A percentile compares a stretch with the other conserved stretches of the same genome.
Evolutionary conservation across 2,888 invertebrate species (phyloP).

Genomic region (Trichacis sp.): DNA sequence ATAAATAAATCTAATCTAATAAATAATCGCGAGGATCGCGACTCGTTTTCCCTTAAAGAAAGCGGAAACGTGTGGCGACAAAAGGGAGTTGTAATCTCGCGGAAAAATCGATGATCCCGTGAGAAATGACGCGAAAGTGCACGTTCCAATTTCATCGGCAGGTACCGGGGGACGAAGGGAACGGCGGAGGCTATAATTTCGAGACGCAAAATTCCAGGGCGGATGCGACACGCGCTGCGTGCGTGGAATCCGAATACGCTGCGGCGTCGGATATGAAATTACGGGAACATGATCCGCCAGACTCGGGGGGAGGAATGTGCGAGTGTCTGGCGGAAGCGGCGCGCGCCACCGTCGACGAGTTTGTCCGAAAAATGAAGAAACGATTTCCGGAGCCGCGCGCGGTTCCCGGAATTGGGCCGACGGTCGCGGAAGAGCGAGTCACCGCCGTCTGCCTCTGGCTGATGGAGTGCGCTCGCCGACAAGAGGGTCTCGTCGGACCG

Average conservation of each 20-base stretch:
- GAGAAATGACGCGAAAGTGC: too few relatives aligned
- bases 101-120: too few relatives aligned
- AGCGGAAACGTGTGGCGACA: too few relatives aligned
- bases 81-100: too few relatives aligned
- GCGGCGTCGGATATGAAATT: slow-evolving; percentile 16
- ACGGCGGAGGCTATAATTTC: background rate
- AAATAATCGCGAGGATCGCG: too few relatives aligned
- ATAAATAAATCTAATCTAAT: too few relatives aligned
- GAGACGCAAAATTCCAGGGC: background rate
- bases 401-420: slow-evolving; percentile 56
- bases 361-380: slow-evolving; percentile 52
- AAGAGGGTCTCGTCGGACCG: slow-evolving; percentile 77
- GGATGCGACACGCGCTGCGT: slow-evolving; percentile 19
- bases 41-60: too few relatives aligned
- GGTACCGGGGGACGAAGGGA: background rate
- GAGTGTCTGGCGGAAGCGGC: slow-evolving; percentile 44
- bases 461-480: slow-evolving; percentile 69
- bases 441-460: slow-evolving; percentile 57
- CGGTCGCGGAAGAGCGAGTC: slow-evolving; percentile 49
- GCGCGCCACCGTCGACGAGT: slow-evolving; percentile 49
- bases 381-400: slow-evolving; percentile 42
- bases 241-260: slow-evolving; percentile 16
- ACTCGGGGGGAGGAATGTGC: slow-evolving; percentile 45
- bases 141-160: too few relatives aligned
- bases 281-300: background rate